Conservation (phyloP, 1,140 invertebrate genomes). For the Conus ventricosus region DNA sequence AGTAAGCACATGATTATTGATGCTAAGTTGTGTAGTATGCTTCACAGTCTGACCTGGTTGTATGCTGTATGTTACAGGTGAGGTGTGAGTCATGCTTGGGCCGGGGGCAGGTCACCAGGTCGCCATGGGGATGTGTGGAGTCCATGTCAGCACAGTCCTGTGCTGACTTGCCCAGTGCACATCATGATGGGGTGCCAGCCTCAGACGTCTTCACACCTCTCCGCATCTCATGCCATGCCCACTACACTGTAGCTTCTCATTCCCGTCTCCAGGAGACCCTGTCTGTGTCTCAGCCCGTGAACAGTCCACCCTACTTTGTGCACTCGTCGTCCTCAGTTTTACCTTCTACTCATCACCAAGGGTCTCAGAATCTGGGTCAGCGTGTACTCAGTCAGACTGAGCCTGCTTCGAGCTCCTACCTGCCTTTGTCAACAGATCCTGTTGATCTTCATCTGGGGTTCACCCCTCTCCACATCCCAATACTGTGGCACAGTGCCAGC, state of each 20-base stretch:
- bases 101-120: not conserved
- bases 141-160: not conserved
- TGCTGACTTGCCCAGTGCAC: slow-evolving; percentile 9
- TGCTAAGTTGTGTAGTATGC: too few species aligned
- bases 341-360: not conserved
- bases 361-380: not conserved
- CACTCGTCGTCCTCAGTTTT: not conserved
- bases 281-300: not conserved
- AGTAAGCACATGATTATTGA: too few species aligned
- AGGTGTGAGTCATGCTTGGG: not conserved
- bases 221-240: not conserved
- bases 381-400: not conserved
- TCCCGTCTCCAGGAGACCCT: not conserved
- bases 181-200: slow-evolving; percentile 37
- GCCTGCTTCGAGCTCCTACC: not conserved
- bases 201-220: slow-evolving; percentile 11
- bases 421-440: not conserved
- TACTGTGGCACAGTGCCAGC: not conserved
- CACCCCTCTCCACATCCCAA: not conserved
- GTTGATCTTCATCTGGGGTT: not conserved
- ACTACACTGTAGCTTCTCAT: not conserved
- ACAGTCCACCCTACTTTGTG: not conserved
- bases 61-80: not conserved
- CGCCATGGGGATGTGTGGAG: not conserved
- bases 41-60: too few species aligned